Evolutionary conservation across 1,140 invertebrate genomes (phyloP), one percentile per base, ranked within the genome.

Genomic region (Physella acuta): DNA sequence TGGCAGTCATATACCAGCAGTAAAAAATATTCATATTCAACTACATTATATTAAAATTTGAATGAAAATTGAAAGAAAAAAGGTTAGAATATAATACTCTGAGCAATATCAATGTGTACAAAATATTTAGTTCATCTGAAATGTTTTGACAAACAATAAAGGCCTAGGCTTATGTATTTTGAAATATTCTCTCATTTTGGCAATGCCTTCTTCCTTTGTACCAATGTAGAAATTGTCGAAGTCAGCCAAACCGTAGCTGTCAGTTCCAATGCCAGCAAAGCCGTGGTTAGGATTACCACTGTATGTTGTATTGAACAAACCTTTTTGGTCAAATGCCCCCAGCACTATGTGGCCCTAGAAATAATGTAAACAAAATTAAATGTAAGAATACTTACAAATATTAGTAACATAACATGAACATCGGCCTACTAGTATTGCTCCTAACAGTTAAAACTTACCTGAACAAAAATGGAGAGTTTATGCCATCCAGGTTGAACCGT

Each of bases 171-270:
- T 52, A 30, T 56, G 5, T 16, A 16, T 26, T 14, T n/a, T 8
- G 8, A 16, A n/a, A 8, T n/a, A 16, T 55, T 11, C 24, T 14
- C 5, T 5, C 52, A 55, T 55, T 5, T 30, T 31, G 33, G 58
- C n/a, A 17, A 36, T 2, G 3, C 17, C 34, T 26, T 26, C 26
- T 28, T 17, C 14, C 26, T 24, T 2, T 34, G 37, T 36, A n/a
- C 3, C 64, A 20, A 76, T 71, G 52, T 62, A 24, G 4, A 77
- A 68, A 61, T 79, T 79, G 44, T 79, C 78, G 73, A 78, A 80
- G 71, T 79, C 69, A 16, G 78, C 76, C 37, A 79, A 34, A 14
- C 78, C 79, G 71, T 72, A 79, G 24, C 58, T 70, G 24, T 71
- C 61, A 14, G 76, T 75, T 60, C 79, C 79, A 11, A 80, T 53